phyloP scores from a whole-genome alignment of 2,113 vertebrate genomes.

The Rutilus rutilus region DNA sequence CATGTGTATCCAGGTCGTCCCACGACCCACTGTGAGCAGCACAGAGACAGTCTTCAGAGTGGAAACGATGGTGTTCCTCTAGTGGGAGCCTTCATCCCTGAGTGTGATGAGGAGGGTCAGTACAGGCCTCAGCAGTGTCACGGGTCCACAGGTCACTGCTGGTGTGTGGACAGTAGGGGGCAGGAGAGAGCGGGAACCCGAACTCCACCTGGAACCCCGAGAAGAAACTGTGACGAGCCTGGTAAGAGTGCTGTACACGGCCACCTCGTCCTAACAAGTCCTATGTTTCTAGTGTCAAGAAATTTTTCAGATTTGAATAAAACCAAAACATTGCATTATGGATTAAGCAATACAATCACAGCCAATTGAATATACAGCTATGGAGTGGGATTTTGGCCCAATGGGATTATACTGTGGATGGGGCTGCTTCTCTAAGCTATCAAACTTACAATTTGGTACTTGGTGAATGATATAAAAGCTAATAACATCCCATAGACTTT shows the following conservation, averaged over 20 bases:
- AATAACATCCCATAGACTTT: neutral
- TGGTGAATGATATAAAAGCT: neutral
- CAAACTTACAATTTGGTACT: neutral
- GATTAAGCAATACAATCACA: neutral
- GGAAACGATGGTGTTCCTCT: constrained; percentile 51
- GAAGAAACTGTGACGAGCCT: constrained; percentile 68
- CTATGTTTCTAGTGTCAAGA: too few species aligned
- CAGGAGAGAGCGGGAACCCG: constrained; percentile 82
- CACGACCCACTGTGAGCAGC: constrained; percentile 76
- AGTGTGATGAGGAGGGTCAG: constrained; percentile 80
- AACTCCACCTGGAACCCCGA: constrained; percentile 67
- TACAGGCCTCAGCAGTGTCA: constrained; percentile 84
- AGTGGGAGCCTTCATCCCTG: constrained; percentile 72
- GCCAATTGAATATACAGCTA: neutral
- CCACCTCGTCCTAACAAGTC: too few species aligned
- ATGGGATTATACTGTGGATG: neutral
- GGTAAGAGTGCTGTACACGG: constrained; percentile 63
- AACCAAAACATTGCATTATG: too few species aligned
- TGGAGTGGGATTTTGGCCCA: neutral
- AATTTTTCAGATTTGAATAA: too few species aligned
- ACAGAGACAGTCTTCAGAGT: constrained; percentile 63
- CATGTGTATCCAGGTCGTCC: constrained; percentile 63
- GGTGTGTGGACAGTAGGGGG: constrained; percentile 82
- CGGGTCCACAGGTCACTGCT: constrained; percentile 82
- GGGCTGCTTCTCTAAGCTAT: neutral